A percentile compares a stretch with the other conserved stretches of the same genome.
These are phyloP conservation scores for Euleptes europaea DNA, from an alignment of 2,113 vertebrate species.

Conservation along the genomic window DNA sequence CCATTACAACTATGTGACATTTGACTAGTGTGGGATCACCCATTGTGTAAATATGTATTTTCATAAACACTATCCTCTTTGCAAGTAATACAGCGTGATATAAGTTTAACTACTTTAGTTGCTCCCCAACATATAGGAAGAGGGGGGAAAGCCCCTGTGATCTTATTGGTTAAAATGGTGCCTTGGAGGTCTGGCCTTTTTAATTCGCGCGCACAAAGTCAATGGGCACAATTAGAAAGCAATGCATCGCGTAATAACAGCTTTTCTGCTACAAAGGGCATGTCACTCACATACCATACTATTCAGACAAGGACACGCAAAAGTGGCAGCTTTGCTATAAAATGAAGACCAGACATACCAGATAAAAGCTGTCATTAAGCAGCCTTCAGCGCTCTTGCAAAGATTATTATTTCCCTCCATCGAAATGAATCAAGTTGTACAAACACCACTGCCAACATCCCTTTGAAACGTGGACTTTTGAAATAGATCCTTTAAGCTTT, in stretches of 20 bases:
- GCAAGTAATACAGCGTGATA: not conserved
- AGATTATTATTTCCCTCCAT: conserved; percentile 1
- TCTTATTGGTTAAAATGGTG: conserved; percentile 57
- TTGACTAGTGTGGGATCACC: too few relatives aligned
- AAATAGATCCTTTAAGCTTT: not conserved
- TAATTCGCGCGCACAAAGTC: conserved; percentile 3
- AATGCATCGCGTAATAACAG: conserved; percentile 49
- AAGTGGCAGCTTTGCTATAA: conserved; percentile 35
- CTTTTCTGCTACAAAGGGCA: conserved; percentile 40
- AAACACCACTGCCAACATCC: not conserved
- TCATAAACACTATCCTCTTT: not conserved
- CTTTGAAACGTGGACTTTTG: not conserved
- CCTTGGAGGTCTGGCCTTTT: not conserved
- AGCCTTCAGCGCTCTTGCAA: conserved; percentile 22
- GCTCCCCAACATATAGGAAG: conserved; percentile 42
- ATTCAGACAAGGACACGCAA: conserved; percentile 20
- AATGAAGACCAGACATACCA: conserved; percentile 44
- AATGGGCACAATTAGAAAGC: conserved; percentile 54
- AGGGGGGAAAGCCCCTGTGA: conserved; percentile 25
- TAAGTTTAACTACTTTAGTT: conserved; percentile 25
- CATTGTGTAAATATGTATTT: not conserved
- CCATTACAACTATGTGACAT: too few relatives aligned
- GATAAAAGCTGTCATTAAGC: conserved; percentile 42
- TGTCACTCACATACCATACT: conserved; percentile 31
- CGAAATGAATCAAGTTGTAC: not conserved